Evolutionary conservation across 2,888 invertebrate genomes (phyloP).

Genomic region (Drosophila lutescens): DNA sequence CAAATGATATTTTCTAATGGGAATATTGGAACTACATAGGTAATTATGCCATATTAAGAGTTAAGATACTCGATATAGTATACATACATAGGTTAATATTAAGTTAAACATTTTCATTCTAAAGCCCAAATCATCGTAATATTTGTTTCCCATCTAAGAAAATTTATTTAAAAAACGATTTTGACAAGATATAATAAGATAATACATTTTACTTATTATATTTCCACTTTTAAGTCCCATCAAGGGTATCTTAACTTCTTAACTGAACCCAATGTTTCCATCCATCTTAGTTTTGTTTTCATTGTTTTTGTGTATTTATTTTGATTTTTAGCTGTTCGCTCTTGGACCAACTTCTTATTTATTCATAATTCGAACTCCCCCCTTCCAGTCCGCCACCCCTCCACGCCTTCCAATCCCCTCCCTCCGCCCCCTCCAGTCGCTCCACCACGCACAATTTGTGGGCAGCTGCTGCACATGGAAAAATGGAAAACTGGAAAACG

Average conservation of each 20-base stretch:
- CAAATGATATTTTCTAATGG: too few species aligned
- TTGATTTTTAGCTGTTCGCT: slow-evolving; percentile 57
- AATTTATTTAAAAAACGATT: too few species aligned
- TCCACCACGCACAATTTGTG: slow-evolving; percentile 72
- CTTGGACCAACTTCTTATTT: slow-evolving; percentile 54
- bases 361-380: slow-evolving; percentile 74
- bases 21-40: too few species aligned
- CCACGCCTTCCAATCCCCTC: not conserved
- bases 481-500: slow-evolving; percentile 56
- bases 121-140: too few species aligned
- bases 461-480: slow-evolving; percentile 62
- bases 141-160: too few species aligned
- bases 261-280: not conserved
- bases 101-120: too few species aligned
- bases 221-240: too few species aligned
- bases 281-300: slow-evolving; percentile 20
- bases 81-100: too few species aligned
- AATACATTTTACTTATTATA: too few species aligned
- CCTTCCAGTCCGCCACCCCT: slow-evolving; percentile 5
- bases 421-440: not conserved
- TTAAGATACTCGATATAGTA: too few species aligned
- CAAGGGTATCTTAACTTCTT: slow-evolving; percentile 10
- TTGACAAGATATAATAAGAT: too few species aligned
- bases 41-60: too few species aligned
- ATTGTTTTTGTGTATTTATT: slow-evolving; percentile 65